phyloP scores from a whole-genome alignment of 2,888 invertebrate genomes.

The Nesidiocoris tenuis region DNA sequence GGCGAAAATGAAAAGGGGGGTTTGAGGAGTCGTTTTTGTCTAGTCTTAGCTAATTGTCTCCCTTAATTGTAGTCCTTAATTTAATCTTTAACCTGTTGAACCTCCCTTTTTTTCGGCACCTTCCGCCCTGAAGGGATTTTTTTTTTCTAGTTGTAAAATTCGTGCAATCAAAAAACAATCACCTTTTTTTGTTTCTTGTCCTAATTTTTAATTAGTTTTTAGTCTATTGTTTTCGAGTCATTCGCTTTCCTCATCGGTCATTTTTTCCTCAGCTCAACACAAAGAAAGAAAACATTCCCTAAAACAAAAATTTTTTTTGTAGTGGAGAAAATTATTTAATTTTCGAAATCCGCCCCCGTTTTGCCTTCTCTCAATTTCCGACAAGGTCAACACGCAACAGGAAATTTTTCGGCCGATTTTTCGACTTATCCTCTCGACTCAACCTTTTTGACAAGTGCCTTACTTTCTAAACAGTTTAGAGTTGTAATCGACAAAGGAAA shows the following conservation, averaged over 20 bases:
- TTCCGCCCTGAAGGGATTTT: no score
- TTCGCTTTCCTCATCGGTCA: neutral
- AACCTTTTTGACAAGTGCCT: slow-evolving; percentile 40
- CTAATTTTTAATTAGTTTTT: neutral
- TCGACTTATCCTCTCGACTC: slow-evolving; percentile 38
- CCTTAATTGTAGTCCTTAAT: slow-evolving; percentile 6
- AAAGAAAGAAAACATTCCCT: slow-evolving; percentile 12
- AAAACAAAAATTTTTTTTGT: neutral
- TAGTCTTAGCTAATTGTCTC: slow-evolving; percentile 28
- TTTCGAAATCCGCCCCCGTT: slow-evolving; percentile 26
- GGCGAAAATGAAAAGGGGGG: slow-evolving; percentile 17
- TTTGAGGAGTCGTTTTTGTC: slow-evolving; percentile 38
- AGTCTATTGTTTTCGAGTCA: slow-evolving; percentile 1
- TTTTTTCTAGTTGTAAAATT: neutral
- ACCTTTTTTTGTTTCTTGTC: neutral
- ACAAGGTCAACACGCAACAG: no score
- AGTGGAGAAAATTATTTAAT: neutral
- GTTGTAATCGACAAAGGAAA: slow-evolving; percentile 36
- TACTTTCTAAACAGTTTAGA: slow-evolving; percentile 34
- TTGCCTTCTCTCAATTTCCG: slow-evolving; percentile 28
- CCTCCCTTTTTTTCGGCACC: neutral
- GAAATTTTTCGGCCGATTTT: no score
- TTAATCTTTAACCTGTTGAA: neutral
- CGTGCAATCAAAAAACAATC: slow-evolving; percentile 1
- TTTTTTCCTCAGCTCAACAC: neutral